Conservation (phyloP, 2,888 invertebrate species). For the Philonicus albiceps region DNA sequence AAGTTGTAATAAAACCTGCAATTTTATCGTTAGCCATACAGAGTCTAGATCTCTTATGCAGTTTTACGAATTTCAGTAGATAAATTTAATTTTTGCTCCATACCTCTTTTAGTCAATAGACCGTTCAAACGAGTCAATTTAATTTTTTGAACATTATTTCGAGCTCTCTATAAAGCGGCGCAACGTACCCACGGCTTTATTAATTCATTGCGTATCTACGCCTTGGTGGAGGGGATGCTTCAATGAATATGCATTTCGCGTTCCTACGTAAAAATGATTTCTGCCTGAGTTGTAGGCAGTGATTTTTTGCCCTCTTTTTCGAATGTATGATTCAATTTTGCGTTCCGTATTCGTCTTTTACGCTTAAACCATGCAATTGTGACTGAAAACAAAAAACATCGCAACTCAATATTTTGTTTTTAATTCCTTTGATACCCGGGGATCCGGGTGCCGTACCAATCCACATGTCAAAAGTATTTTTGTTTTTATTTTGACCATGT, state of each 20-base stretch:
- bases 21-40: no score
- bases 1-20: not conserved
- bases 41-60: no score
- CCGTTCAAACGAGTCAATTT: not conserved
- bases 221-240: not conserved
- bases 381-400: not conserved
- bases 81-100: not conserved
- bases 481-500: slow-evolving; percentile 19
- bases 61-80: not conserved
- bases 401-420: not conserved
- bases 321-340: slow-evolving; percentile 4
- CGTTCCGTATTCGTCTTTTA: not conserved
- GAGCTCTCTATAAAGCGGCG: not conserved
- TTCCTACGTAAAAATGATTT: slow-evolving; percentile 21
- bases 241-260: slow-evolving; percentile 23
- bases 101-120: not conserved
- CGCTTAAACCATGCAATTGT: not conserved
- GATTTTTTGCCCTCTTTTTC: not conserved
- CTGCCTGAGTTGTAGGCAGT: slow-evolving; percentile 4
- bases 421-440: not conserved
- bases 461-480: slow-evolving; percentile 13
- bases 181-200: not conserved
- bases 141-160: not conserved
- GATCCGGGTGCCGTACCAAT: slow-evolving; percentile 17
- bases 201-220: slow-evolving; percentile 4